Evolutionary conservation across 1,140 invertebrate species (phyloP).

Genomic region (Zophobas morio): DNA sequence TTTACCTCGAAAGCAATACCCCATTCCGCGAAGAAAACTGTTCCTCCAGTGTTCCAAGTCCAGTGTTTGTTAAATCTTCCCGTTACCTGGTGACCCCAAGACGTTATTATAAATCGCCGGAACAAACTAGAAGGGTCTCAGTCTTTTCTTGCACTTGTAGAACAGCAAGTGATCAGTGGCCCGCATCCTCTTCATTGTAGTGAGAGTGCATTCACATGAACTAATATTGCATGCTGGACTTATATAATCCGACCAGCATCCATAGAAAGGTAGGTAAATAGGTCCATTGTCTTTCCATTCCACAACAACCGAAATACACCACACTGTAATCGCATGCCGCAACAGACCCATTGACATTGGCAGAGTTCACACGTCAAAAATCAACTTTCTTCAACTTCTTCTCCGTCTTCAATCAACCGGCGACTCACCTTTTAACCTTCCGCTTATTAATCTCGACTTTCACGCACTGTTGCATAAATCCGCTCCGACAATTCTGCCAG

Average conservation of each 20-base stretch:
- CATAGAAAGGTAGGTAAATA: constrained; percentile 24
- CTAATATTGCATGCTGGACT: constrained; percentile 40
- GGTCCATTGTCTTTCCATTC: constrained; percentile 17
- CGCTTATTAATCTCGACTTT: not conserved
- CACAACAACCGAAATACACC: not conserved
- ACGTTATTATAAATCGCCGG: constrained; percentile 35
- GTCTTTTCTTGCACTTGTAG: constrained; percentile 18
- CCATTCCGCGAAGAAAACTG: not conserved
- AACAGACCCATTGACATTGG: not conserved
- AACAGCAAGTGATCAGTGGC: constrained; percentile 14
- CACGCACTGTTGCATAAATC: not conserved
- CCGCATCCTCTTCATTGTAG: constrained; percentile 35
- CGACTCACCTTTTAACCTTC: too few species aligned
- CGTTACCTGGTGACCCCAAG: constrained; percentile 47
- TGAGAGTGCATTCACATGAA: constrained; percentile 41
- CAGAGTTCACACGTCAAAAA: not conserved
- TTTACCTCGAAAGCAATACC: too few species aligned
- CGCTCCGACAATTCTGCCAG: not conserved
- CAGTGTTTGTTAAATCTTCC: constrained; percentile 21
- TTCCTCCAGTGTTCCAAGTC: not conserved
- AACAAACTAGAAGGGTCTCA: constrained; percentile 33
- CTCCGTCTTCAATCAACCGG: not conserved
- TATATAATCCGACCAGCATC: constrained; percentile 22
- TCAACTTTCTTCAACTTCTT: not conserved
- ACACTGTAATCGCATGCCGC: not conserved